Conservation (phyloP, 2,797 vertebrate genomes). For the Picus viridis region DNA sequence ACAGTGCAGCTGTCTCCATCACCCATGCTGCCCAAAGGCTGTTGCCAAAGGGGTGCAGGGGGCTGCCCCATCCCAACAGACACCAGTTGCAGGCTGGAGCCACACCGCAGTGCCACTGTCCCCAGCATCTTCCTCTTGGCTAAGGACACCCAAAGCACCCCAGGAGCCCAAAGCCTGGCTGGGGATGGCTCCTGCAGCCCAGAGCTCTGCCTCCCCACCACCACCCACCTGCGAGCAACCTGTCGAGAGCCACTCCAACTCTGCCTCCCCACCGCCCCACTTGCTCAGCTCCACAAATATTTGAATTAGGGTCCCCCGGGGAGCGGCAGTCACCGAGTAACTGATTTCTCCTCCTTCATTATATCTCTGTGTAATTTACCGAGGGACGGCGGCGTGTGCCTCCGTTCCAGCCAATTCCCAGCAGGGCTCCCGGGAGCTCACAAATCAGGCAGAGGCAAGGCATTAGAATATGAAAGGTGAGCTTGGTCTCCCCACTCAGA, state of each 20-base stretch:
- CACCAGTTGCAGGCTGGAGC: not conserved
- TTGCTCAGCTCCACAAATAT: slow-evolving; percentile 74
- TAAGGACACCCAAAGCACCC: not conserved
- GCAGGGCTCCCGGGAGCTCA: slow-evolving; percentile 67
- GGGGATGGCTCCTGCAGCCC: not conserved
- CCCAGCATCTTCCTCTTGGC: not conserved
- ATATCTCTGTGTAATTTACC: slow-evolving; percentile 75
- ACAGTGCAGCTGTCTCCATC: not conserved
- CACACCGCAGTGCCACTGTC: not conserved
- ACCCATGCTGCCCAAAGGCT: not conserved
- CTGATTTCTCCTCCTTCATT: slow-evolving; percentile 77
- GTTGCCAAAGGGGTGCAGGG: accelerated
- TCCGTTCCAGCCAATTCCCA: slow-evolving; percentile 64
- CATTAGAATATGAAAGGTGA: slow-evolving; percentile 78
- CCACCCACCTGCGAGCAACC: slow-evolving; percentile 59
- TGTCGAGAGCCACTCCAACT: slow-evolving; percentile 50
- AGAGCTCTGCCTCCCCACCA: not conserved
- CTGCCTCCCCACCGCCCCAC: slow-evolving; percentile 58
- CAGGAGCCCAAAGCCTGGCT: not conserved
- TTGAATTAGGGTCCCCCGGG: slow-evolving; percentile 75
- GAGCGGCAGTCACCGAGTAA: slow-evolving; percentile 71
- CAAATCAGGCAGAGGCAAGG: slow-evolving; percentile 72
- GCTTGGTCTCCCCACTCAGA: slow-evolving; percentile 48
- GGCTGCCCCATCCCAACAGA: not conserved
- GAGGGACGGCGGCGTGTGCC: slow-evolving; percentile 68